A percentile compares a stretch with the other conserved stretches of the same genome.
phyloP scores from a whole-genome alignment of 2,113 vertebrate genomes.

The Brachionichthys hirsutus region DNA sequence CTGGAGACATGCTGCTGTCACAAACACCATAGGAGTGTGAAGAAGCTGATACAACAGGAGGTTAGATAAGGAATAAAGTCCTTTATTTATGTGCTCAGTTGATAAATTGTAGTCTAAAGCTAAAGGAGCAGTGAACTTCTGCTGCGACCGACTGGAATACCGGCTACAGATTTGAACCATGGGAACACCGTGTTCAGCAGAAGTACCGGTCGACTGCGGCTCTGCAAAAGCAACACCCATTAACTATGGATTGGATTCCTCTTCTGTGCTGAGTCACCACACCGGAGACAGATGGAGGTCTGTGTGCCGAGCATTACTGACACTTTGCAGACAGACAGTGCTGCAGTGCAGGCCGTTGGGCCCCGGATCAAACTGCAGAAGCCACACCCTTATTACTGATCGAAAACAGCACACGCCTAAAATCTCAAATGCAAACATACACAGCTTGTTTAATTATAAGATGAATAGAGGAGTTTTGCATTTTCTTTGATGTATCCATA shows the following conservation, averaged over 20 bases:
- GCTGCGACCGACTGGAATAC: background rate
- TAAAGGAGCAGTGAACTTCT: background rate
- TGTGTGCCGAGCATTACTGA: background rate
- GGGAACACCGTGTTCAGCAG: slow-evolving; percentile 38
- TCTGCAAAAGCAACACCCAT: slow-evolving; percentile 76
- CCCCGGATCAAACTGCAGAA: slow-evolving; percentile 46
- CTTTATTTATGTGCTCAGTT: background rate
- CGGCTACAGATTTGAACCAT: slow-evolving; percentile 14
- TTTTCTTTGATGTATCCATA: background rate
- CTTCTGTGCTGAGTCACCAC: slow-evolving; percentile 9
- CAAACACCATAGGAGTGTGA: background rate
- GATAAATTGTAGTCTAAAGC: background rate
- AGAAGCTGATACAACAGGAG: background rate
- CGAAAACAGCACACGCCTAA: background rate
- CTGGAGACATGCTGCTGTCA: too few relatives aligned
- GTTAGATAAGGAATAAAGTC: background rate
- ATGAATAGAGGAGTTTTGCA: too few relatives aligned
- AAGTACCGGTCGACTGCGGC: slow-evolving; percentile 59
- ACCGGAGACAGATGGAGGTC: slow-evolving; percentile 6
- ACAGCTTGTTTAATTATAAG: background rate
- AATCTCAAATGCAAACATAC: background rate
- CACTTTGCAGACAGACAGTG: slow-evolving; percentile 36
- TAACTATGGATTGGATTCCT: slow-evolving; percentile 66
- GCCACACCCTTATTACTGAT: slow-evolving; percentile 51
- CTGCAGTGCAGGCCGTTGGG: slow-evolving; percentile 66